Conservation (phyloP, 1,140 invertebrate species). For the Monochamus saltuarius region DNA sequence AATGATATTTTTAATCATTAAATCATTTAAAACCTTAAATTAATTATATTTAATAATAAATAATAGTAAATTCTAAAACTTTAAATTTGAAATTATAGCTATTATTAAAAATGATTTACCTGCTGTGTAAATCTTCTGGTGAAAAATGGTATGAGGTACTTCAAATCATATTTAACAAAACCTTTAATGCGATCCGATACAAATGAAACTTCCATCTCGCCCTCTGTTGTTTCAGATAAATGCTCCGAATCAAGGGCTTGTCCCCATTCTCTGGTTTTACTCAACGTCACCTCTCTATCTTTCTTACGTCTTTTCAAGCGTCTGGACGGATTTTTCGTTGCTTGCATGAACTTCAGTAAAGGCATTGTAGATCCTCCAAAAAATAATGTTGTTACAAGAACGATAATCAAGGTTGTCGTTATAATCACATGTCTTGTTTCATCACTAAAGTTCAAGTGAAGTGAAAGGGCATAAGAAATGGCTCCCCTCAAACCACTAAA, state of each 20-base stretch:
- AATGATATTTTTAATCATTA: too few species aligned
- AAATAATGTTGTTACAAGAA: conserved; percentile 90
- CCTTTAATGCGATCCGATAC: conserved; percentile 70
- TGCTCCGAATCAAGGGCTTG: conserved; percentile 94
- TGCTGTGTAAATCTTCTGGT: conserved; percentile 91
- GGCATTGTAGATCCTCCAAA: conserved; percentile 98
- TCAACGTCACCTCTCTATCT: conserved; percentile 85
- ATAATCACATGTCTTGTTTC: conserved; percentile 95
- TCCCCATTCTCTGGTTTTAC: conserved; percentile 97
- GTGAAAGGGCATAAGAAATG: conserved; percentile 95
- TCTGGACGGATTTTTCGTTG: conserved; percentile 55
- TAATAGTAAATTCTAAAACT: neutral
- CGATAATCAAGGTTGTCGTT: conserved; percentile 95
- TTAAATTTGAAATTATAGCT: neutral
- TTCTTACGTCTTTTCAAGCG: conserved; percentile 63
- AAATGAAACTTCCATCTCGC: conserved; percentile 82
- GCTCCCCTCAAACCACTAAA: conserved; percentile 95
- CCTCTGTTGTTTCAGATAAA: conserved; percentile 92
- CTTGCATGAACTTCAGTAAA: conserved; percentile 79
- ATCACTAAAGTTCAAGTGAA: conserved; percentile 93
- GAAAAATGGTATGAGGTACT: conserved; percentile 95
- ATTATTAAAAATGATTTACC: conserved; percentile 54
- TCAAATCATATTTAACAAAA: conserved; percentile 87
- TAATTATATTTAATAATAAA: too few species aligned
- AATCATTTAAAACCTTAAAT: too few species aligned